A percentile compares a stretch with the other conserved stretches of the same genome.
Conservation (phyloP, 2,113 vertebrate species). For the Hemichromis elongatus region DNA sequence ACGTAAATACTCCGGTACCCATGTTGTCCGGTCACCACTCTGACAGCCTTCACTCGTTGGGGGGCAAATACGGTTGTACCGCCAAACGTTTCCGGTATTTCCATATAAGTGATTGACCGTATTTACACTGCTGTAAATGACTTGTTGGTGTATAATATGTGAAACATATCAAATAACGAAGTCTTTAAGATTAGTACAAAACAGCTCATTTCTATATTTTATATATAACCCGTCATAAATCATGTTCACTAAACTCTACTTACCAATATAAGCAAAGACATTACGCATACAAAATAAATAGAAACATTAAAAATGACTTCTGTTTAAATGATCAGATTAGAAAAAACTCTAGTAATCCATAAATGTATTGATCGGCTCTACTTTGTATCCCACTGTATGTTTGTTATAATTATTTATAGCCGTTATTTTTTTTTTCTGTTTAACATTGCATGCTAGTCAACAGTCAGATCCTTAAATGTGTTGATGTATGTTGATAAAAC, state of each 20-base stretch:
- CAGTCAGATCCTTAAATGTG: not conserved
- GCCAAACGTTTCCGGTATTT: accelerated
- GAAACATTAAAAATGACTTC: not conserved
- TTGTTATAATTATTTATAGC: not conserved
- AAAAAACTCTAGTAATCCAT: accelerated
- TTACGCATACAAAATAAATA: not conserved
- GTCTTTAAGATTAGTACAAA: accelerated
- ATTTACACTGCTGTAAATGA: accelerated
- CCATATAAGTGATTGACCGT: accelerated
- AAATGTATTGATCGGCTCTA: not conserved
- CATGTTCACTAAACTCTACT: accelerated
- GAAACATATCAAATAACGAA: accelerated
- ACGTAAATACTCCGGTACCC: accelerated
- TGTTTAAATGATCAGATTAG: not conserved
- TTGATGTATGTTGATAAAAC: not conserved
- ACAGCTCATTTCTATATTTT: accelerated
- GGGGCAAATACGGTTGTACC: accelerated
- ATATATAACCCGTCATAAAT: accelerated
- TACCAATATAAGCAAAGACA: not conserved
- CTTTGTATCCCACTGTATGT: not conserved
- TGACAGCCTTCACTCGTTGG: too few species aligned
- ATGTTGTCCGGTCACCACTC: not conserved
- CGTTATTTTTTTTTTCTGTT: not conserved
- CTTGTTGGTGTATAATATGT: not conserved
- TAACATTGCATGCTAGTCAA: not conserved